phyloP scores from a whole-genome alignment of 2,797 vertebrate species.

The Sebastiscus albofasciatus region DNA sequence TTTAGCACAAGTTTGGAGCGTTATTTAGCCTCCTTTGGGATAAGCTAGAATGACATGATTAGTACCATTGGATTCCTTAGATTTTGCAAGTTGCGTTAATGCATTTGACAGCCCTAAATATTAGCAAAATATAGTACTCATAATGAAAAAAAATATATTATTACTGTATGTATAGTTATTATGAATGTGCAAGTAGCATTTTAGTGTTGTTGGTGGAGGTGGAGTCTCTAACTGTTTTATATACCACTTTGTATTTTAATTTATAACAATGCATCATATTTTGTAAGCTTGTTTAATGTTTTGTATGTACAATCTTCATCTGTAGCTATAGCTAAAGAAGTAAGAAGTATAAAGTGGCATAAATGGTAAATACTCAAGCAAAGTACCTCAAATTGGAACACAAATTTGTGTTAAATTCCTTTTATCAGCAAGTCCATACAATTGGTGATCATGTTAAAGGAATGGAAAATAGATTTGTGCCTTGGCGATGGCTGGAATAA shows the following conservation, averaged over 20 bases:
- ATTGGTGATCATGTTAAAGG: conserved; percentile 30
- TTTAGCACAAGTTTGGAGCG: no score
- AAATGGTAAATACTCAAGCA: neutral
- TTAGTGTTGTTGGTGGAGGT: neutral
- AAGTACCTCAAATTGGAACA: neutral
- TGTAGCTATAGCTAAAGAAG: neutral
- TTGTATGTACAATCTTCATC: neutral
- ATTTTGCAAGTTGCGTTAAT: no score
- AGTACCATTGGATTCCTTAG: no score
- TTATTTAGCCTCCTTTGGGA: no score
- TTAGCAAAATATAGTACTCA: neutral
- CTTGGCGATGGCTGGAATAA: conserved; percentile 42
- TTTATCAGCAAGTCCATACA: conserved; percentile 17
- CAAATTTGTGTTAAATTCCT: conserved; percentile 6
- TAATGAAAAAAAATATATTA: neutral
- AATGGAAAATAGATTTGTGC: conserved; percentile 38
- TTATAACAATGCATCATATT: neutral
- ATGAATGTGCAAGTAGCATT: neutral
- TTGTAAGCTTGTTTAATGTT: neutral
- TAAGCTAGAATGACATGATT: no score
- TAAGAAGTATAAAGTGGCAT: neutral
- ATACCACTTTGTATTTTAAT: fast-evolving
- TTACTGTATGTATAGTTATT: neutral
- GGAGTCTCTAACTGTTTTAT: neutral
- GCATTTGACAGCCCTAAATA: neutral